Evolutionary conservation across 2,113 vertebrate species (phyloP), one percentile per base, ranked within the genome.

Genomic region (Peucedramus taeniatus): DNA sequence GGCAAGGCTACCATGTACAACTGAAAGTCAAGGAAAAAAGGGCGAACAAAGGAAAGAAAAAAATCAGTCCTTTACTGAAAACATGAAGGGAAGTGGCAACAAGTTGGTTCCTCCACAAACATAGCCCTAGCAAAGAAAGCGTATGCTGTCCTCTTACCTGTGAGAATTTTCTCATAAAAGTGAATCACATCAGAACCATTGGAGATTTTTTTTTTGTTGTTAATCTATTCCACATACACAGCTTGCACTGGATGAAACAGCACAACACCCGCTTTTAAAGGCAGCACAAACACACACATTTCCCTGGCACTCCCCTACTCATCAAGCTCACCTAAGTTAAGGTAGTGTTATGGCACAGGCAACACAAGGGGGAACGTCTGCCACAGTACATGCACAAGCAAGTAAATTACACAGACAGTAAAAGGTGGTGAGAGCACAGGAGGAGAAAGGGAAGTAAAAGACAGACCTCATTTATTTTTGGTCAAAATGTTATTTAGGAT

Each of bases 331-430:
- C 63, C 85, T 96, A 70, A 42, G 49, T 77, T 65, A 83, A 89
- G n/a, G 61, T 15, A 28, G 59, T 88, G 94, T 91, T 95, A 94
- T 22, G 71, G 90, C 81, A 97, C 97, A 96, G 94, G 96, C 97
- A 76, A 93, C 81, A 96, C 83, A 89, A 81, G 28, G 87, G 60
- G 61, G 18, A 57, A 92, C 12, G 45, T 95, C 90, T 88, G 96
- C 93, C 83, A 96, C 81, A 70, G 72, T 65, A 94, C 98, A 98
- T 98, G 98, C 98, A 98, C 95, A 81, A 97, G 98, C 98, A 96
- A 94, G 93, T 92, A 54, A 68, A 60, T 94, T 78, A 96, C 92
- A 94, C 69, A 86, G 96, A 97, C 96, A 94, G 71, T 90, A 89
- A 68, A 92, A 96, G 93, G 81, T 56, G 27, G 88, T 54, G 47